Percentiles rank a stretch among this genome's conserved stretches.
phyloP scores from a whole-genome alignment of 1,140 invertebrate species.

The Pogonognathellus flavescens region DNA sequence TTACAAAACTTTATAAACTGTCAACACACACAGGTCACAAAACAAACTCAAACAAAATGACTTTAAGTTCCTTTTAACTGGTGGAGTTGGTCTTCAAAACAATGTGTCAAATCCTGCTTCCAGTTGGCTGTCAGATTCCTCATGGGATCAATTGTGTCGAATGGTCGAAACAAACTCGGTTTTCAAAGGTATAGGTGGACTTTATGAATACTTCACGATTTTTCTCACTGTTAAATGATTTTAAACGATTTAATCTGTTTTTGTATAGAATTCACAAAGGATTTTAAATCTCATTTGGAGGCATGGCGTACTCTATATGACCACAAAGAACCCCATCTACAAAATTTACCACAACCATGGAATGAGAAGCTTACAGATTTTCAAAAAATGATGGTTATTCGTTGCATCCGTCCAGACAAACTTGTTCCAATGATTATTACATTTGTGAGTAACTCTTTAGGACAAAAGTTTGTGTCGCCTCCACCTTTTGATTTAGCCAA shows the following conservation, averaged over 20 bases:
- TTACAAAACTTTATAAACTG: too few species aligned
- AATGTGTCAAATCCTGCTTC: constrained; percentile 70
- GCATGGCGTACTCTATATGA: constrained; percentile 71
- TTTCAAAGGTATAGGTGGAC: constrained; percentile 70
- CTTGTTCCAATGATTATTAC: constrained; percentile 70
- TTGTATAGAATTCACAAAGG: constrained; percentile 68
- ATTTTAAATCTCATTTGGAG: constrained; percentile 70
- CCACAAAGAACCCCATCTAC: constrained; percentile 68
- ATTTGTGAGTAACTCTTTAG: constrained; percentile 72
- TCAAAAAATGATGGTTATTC: constrained; percentile 72
- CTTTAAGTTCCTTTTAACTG: constrained; percentile 74
- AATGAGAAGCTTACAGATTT: constrained; percentile 70
- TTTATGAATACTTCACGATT: background rate
- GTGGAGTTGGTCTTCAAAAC: constrained; percentile 74
- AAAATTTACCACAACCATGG: constrained; percentile 70
- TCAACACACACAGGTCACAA: constrained; percentile 58
- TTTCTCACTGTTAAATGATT: too few species aligned
- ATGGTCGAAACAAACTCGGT: constrained; percentile 69
- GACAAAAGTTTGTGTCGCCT: constrained; percentile 74
- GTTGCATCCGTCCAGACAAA: constrained; percentile 74
- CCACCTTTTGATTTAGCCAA: constrained; percentile 74
- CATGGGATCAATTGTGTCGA: constrained; percentile 74
- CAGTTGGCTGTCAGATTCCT: constrained; percentile 71
- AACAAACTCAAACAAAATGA: constrained; percentile 71
- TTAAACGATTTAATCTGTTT: too few species aligned